Evolutionary conservation across 2,113 vertebrate species (phyloP).

Genomic region (Myiozetetes cayanensis): DNA sequence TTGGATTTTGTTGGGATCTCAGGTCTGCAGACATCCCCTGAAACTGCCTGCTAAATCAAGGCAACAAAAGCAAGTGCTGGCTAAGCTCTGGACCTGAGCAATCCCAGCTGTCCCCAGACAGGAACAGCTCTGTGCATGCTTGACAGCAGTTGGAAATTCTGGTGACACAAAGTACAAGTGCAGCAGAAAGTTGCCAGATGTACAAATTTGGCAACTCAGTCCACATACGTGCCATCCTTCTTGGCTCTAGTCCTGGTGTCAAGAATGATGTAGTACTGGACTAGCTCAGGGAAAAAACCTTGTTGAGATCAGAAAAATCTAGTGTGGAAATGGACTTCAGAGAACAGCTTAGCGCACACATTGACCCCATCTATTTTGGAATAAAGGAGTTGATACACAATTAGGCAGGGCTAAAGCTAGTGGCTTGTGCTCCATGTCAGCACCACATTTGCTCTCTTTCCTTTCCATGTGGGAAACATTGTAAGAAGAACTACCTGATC

Average conservation of each 20-base stretch:
- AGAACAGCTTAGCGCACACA: background rate
- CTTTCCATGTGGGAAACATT: background rate
- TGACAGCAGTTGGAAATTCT: background rate
- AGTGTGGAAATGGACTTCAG: background rate
- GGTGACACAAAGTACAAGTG: background rate
- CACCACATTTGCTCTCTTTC: background rate
- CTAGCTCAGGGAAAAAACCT: background rate
- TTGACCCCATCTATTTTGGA: background rate
- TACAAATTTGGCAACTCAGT: background rate
- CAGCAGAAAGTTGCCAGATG: background rate
- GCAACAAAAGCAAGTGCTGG: background rate
- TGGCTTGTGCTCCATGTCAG: background rate
- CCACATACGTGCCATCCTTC: background rate
- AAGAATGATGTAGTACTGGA: background rate
- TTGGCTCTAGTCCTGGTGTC: background rate
- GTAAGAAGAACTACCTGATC: background rate
- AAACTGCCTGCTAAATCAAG: background rate
- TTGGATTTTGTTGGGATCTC: background rate
- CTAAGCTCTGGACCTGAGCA: background rate
- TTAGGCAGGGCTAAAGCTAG: background rate
- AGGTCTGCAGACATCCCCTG: background rate
- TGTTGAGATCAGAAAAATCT: background rate
- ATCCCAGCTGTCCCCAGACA: background rate
- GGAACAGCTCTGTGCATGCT: background rate
- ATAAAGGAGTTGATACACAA: background rate